These are phyloP conservation scores for Bembecia ichneumoniformis DNA, from an alignment of 2,888 invertebrate genomes.

Conservation along the genomic window DNA sequence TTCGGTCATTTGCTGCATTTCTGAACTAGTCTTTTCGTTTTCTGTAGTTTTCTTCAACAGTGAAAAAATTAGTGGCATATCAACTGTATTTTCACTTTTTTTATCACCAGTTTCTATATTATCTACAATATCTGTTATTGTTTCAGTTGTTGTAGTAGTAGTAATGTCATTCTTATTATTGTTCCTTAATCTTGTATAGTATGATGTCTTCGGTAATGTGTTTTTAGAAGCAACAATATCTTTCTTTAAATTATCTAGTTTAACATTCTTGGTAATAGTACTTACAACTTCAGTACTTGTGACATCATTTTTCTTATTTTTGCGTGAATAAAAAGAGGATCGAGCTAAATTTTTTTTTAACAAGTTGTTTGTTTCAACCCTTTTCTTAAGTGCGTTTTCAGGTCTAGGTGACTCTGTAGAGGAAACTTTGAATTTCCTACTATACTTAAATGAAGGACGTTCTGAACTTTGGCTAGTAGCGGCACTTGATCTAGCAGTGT, in stretches of 20 bases:
- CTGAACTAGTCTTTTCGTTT: conserved; percentile 14
- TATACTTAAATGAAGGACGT: conserved; percentile 42
- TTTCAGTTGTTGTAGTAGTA: conserved; percentile 18
- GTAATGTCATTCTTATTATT: conserved; percentile 17
- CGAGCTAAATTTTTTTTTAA: conserved; percentile 38
- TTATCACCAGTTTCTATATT: conserved; percentile 22
- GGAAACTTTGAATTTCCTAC: conserved; percentile 46
- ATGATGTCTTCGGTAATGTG: conserved; percentile 46
- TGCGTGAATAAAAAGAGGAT: conserved; percentile 41
- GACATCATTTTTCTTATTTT: conserved; percentile 23
- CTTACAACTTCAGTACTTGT: conserved; percentile 24
- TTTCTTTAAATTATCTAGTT: conserved; percentile 12
- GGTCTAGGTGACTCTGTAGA: conserved; percentile 31
- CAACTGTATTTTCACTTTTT: conserved; percentile 32
- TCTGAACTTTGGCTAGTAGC: conserved; percentile 21
- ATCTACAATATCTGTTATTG: conserved; percentile 13
- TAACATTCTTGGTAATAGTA: conserved; percentile 16
- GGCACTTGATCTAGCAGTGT: conserved; percentile 15
- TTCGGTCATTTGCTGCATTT: not conserved
- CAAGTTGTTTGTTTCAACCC: conserved; percentile 23
- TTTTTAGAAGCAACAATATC: conserved; percentile 23
- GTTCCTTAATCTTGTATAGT: conserved; percentile 43
- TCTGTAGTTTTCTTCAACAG: conserved; percentile 29
- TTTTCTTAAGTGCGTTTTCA: conserved; percentile 28
- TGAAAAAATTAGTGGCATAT: conserved; percentile 46